Percentiles rank a stretch among this genome's conserved stretches.
Evolutionary conservation across 2,113 vertebrate species (phyloP).

Genomic region (Lathamus discolor): DNA sequence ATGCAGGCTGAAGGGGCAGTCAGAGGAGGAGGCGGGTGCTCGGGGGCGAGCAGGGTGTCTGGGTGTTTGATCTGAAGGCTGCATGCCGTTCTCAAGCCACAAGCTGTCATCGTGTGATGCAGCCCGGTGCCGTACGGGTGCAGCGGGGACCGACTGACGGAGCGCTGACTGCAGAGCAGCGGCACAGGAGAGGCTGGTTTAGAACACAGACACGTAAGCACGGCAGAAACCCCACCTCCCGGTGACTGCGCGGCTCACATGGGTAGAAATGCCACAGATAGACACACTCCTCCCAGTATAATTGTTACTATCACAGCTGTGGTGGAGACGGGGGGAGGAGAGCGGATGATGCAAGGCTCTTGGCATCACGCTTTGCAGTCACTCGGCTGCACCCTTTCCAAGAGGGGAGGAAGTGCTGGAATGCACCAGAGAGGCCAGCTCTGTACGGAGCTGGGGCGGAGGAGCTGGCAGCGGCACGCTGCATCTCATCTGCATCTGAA

Average conservation of each 20-base stretch:
- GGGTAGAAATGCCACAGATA: background rate
- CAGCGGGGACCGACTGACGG: background rate
- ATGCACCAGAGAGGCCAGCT: background rate
- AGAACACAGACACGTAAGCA: constrained; percentile 35
- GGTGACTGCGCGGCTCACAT: background rate
- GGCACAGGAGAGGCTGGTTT: background rate
- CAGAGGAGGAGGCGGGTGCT: background rate
- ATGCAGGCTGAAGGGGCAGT: rapidly evolving
- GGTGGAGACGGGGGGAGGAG: background rate
- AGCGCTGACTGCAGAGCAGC: background rate
- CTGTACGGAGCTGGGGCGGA: background rate
- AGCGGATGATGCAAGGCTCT: constrained; percentile 42
- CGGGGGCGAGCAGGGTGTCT: background rate
- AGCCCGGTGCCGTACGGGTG: rapidly evolving
- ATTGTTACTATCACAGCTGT: background rate
- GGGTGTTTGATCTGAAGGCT: rapidly evolving
- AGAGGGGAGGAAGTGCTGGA: background rate
- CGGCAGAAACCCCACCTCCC: constrained; percentile 7
- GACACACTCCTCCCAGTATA: constrained; percentile 1
- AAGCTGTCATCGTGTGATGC: background rate
- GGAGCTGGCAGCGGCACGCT: background rate
- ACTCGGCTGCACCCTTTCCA: background rate
- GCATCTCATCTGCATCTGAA: background rate
- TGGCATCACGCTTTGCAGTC: background rate
- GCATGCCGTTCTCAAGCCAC: background rate